Evolutionary conservation across 2,113 vertebrate genomes (phyloP).

Genomic region (Pan troglodytes): NHGRI_mPanTro3-v2.1_pri NC_072401.2:9109001-9109500

Average conservation of each 20-base stretch:
- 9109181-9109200: background rate
- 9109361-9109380: too few species aligned
- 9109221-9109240: background rate
- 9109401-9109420: background rate
- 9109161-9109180: too few species aligned
- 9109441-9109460: too few species aligned
- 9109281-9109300: background rate
- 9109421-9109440: background rate
- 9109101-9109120: fast-evolving
- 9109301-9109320: fast-evolving
- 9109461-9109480: fast-evolving
- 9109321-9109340: fast-evolving
- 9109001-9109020: fast-evolving
- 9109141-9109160: too few species aligned
- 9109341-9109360: fast-evolving
- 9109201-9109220: background rate
- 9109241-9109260: background rate
- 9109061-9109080: background rate
- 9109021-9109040: background rate
- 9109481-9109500: fast-evolving
- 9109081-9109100: background rate
- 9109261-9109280: background rate
- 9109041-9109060: background rate
- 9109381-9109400: fast-evolving
- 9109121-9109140: background rate